Evolutionary conservation across 53 echinoderm and acorn worm genomes (phyloP), one percentile per base, ranked within the genome.

Genomic region (Hippasteria phrygiana): DNA sequence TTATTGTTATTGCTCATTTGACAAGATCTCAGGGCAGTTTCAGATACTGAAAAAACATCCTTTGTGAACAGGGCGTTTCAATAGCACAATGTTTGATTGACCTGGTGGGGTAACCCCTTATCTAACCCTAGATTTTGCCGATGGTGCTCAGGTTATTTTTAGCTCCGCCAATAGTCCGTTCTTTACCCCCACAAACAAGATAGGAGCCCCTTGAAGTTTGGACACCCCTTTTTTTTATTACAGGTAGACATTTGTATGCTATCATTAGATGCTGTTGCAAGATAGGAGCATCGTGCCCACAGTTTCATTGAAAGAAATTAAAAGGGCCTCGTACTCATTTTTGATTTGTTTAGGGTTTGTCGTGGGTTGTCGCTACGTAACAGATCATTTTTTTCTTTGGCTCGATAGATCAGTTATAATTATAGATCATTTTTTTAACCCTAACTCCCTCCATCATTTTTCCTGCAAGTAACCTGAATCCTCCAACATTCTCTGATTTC

Each of bases 101-200:
- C 36, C 34, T 3, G 34, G 5, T 7, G 72, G 72, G 39, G 16
- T 20, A 39, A 18, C 72, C 72, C 42, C 42, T 72, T 72, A 75
- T 75, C 48, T 50, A 13, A 14, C 48, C 31, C 48, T 50, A 29
- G 22, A 31, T 75, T 74, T 0, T 75, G 27, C 3, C 4, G 8
- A 8, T 48, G 47, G 75, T 47, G 75, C 51, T 2, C 22, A 3
- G 5, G 73, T 34, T 72, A 72, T 72, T 72, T 72, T 72, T 72
- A 72, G 24, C 41, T 22, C 26, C 4, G 10, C 73, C n/a, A 18
- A 4, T 8, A 72, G 4, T 18, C 42, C n/a, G 41, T 42, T 72
- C 73, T 20, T 72, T 72, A 43, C 73, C 73, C 73, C 73, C 73
- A 72, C 73, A 72, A 72, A 72, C 73, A 72, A 72, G 73, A 72